Evolutionary conservation across 1,140 invertebrate species (phyloP).

Genomic region (Conopomorpha cramerella): DNA sequence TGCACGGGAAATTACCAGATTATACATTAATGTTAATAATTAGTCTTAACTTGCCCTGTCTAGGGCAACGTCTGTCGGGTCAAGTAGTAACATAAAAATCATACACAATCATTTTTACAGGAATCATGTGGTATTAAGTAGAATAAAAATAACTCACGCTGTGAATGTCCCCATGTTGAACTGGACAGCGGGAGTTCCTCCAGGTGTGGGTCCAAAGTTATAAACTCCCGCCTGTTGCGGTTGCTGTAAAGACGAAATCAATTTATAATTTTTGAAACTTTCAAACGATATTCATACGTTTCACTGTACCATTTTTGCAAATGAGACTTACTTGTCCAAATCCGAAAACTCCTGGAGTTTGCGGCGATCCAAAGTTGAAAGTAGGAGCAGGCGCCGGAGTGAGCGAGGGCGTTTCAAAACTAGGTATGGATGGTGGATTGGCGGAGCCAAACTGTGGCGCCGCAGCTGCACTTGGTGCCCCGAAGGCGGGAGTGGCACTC

Average conservation of each 20-base stretch:
- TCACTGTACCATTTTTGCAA: no score
- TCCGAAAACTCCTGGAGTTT: conserved; percentile 18
- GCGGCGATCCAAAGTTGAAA: conserved; percentile 23
- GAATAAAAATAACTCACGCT: no score
- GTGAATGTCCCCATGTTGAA: conserved; percentile 36
- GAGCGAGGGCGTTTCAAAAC: conserved; percentile 17
- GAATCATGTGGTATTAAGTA: no score
- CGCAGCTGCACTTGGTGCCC: conserved; percentile 8
- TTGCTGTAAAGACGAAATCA: no score
- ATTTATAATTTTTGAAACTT: neutral
- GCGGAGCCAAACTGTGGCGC: neutral
- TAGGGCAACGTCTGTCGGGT: no score
- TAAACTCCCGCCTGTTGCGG: conserved; percentile 17
- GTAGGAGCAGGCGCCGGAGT: conserved; percentile 15
- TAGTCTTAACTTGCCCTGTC: no score
- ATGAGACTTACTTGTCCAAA: conserved; percentile 29
- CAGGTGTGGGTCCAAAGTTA: conserved; percentile 17
- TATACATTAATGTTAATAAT: no score
- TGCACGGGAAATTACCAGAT: no score
- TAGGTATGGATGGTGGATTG: no score
- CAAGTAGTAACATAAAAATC: no score
- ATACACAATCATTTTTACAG: no score
- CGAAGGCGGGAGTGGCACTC: conserved; percentile 16
- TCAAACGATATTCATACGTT: conserved; percentile 1
- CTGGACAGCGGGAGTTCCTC: conserved; percentile 14